Evolutionary conservation across 2,113 vertebrate genomes (phyloP).

Genomic region (Cygnus atratus): DNA sequence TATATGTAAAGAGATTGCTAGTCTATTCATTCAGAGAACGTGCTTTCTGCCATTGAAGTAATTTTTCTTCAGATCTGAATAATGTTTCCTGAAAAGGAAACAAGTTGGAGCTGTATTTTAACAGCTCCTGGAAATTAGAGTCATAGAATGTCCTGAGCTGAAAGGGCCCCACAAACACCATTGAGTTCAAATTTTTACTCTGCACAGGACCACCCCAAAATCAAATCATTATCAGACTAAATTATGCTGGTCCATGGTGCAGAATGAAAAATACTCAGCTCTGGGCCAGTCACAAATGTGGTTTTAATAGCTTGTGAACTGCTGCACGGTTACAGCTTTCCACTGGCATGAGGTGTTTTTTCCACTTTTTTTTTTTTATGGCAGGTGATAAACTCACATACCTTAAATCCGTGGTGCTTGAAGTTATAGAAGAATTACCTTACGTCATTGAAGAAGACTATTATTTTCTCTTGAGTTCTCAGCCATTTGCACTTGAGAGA

Average conservation of each 20-base stretch:
- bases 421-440: neutral
- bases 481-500: neutral
- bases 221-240: neutral
- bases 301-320: neutral
- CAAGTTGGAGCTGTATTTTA: neutral
- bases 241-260: neutral
- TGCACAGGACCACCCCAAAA: neutral
- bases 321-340: rapidly evolving
- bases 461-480: neutral
- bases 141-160: neutral
- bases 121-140: neutral
- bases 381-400: neutral
- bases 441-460: neutral
- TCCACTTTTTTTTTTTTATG: neutral
- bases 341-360: neutral
- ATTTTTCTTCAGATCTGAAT: neutral
- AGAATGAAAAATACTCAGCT: neutral
- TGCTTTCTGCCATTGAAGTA: neutral
- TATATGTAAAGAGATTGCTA: neutral
- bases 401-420: neutral
- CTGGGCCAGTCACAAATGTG: neutral
- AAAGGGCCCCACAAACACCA: neutral
- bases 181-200: neutral
- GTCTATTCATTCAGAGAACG: neutral
- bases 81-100: neutral